Percentiles rank a stretch among this genome's conserved stretches.
Evolutionary conservation across 2,113 vertebrate species (phyloP).

Genomic region (Carassius auratus): DNA sequence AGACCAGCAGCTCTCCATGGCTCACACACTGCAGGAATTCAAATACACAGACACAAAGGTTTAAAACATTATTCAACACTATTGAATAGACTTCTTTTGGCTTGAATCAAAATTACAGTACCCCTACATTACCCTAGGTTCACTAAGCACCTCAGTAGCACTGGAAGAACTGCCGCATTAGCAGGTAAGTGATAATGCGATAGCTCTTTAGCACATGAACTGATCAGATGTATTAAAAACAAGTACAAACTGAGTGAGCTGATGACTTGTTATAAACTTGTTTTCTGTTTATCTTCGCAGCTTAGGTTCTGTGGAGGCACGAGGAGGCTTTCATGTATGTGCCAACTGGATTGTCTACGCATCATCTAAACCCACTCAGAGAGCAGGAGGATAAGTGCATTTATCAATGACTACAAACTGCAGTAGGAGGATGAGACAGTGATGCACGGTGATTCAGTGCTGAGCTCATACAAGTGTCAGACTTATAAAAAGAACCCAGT

Average conservation of each 20-base stretch:
- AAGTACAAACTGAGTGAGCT: background rate
- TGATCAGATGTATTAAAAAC: background rate
- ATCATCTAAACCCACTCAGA: constrained; percentile 23
- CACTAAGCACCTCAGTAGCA: background rate
- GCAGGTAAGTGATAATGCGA: background rate
- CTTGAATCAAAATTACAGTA: background rate
- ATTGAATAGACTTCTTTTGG: background rate
- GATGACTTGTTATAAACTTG: background rate
- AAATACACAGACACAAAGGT: background rate
- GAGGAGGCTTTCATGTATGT: background rate
- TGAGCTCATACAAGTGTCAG: constrained; percentile 19
- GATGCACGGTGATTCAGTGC: background rate
- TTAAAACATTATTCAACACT: background rate
- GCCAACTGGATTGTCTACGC: background rate
- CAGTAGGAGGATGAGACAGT: constrained; percentile 11
- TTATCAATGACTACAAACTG: constrained; percentile 22
- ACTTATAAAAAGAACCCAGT: constrained; percentile 3
- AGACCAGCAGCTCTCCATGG: constrained; percentile 92
- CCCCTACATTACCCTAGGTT: background rate
- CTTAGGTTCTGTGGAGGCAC: background rate
- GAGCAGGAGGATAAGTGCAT: background rate
- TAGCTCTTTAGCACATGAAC: background rate
- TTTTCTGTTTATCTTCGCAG: background rate
- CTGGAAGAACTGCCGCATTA: background rate
- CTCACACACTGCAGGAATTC: constrained; percentile 78